These are phyloP conservation scores for Crematogaster levior DNA, from an alignment of 2,888 invertebrate species.

Conservation along the genomic window DNA sequence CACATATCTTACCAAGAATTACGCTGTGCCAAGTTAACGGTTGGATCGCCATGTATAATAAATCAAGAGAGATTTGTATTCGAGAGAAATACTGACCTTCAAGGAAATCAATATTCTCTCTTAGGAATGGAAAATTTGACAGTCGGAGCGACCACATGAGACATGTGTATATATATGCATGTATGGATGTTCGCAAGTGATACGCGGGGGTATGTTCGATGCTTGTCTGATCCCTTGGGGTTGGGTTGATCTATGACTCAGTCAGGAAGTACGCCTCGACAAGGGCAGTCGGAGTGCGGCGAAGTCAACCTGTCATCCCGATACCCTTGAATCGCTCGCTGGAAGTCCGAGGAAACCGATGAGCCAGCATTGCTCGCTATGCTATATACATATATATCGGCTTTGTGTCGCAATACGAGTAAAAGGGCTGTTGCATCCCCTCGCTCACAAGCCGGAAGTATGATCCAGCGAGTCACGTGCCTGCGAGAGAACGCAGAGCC, in stretches of 20 bases:
- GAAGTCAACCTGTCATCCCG: slow-evolving; percentile 72
- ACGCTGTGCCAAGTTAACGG: background rate
- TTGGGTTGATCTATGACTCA: slow-evolving; percentile 81
- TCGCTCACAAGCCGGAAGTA: slow-evolving; percentile 69
- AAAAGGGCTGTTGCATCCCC: slow-evolving; percentile 44
- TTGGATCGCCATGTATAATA: slow-evolving; percentile 37
- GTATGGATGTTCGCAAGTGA: slow-evolving; percentile 29
- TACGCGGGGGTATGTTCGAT: slow-evolving; percentile 46
- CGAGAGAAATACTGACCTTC: slow-evolving; percentile 74
- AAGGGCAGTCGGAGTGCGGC: slow-evolving; percentile 72
- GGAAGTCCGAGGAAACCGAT: slow-evolving; percentile 68
- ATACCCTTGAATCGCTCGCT: slow-evolving; percentile 52
- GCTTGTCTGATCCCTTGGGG: slow-evolving; percentile 67
- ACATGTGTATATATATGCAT: slow-evolving; percentile 22
- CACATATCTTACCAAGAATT: background rate
- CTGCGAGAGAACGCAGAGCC: slow-evolving; percentile 58
- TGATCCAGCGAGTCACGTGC: slow-evolving; percentile 72
- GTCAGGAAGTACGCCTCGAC: slow-evolving; percentile 78
- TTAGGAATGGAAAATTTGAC: slow-evolving; percentile 55
- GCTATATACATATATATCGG: slow-evolving; percentile 32
- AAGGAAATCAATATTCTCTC: slow-evolving; percentile 78
- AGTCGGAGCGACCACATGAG: slow-evolving; percentile 26
- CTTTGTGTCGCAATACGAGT: slow-evolving; percentile 64
- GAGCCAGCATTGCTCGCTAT: slow-evolving; percentile 49
- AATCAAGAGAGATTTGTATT: slow-evolving; percentile 66